These are phyloP conservation scores for Microchrysa polita DNA, from an alignment of 2,888 invertebrate species.

Conservation along the genomic window DNA sequence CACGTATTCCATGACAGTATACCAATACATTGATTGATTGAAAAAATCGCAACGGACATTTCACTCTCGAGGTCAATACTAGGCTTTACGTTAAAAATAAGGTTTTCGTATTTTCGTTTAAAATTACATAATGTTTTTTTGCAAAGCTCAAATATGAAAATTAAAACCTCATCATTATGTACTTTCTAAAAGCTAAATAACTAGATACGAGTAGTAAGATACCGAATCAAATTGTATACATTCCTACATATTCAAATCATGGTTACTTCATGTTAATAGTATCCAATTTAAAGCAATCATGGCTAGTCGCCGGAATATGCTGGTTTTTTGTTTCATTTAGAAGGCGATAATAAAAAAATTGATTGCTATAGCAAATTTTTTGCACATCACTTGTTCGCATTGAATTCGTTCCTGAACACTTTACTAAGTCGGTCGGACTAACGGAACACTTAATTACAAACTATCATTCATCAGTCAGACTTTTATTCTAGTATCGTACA, in stretches of 20 bases:
- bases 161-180: too few species aligned
- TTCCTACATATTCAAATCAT: background rate
- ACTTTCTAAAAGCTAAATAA: too few species aligned
- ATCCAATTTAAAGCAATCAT: constrained; percentile 17
- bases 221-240: too few species aligned
- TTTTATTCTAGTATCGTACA: background rate
- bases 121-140: too few species aligned
- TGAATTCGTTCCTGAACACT: background rate
- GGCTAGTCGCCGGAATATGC: background rate
- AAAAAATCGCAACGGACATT: too few species aligned
- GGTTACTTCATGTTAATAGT: constrained; percentile 8
- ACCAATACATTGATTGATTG: too few species aligned
- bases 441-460: constrained; percentile 40
- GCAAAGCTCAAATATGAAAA: too few species aligned
- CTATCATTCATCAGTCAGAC: constrained; percentile 32
- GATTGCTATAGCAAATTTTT: background rate
- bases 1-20: too few species aligned
- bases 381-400: background rate
- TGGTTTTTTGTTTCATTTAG: constrained; percentile 10
- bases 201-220: too few species aligned
- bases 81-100: too few species aligned
- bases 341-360: constrained; percentile 14
- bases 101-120: too few species aligned
- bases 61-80: too few species aligned
- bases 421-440: background rate